Percentiles rank a stretch among this genome's conserved stretches.
Conservation (phyloP, 1,140 invertebrate genomes). For the Marisa cornuarietis region DNA sequence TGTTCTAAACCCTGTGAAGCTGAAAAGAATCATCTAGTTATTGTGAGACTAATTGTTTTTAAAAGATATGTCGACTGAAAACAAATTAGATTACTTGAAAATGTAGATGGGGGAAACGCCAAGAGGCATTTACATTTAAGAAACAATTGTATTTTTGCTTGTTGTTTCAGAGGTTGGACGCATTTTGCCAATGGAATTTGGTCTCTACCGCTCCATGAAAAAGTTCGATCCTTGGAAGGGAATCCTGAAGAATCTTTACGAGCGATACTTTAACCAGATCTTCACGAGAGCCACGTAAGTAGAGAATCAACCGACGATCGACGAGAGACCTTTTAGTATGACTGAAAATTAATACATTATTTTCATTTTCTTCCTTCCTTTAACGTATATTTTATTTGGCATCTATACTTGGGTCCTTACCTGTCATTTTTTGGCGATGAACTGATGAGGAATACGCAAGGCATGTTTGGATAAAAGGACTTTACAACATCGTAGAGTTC, state of each 20-base stretch:
- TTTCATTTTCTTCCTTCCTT: too few species aligned
- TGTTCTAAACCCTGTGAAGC: too few species aligned
- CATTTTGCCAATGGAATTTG: conserved; percentile 46
- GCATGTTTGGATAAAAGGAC: too few species aligned
- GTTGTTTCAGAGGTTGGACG: conserved; percentile 46
- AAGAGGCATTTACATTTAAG: background rate
- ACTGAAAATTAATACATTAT: too few species aligned
- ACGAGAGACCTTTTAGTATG: too few species aligned
- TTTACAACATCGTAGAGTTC: too few species aligned
- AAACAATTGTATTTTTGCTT: conserved; percentile 21
- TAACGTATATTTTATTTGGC: too few species aligned
- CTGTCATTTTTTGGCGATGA: too few species aligned
- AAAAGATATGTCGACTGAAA: background rate
- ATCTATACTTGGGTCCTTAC: too few species aligned
- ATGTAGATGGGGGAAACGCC: background rate
- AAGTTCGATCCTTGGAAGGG: conserved; percentile 47
- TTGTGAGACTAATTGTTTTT: too few species aligned
- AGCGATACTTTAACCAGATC: conserved; percentile 48
- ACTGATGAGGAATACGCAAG: too few species aligned
- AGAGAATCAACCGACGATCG: background rate
- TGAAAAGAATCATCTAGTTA: too few species aligned
- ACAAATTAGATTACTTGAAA: background rate
- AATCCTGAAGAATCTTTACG: conserved; percentile 52
- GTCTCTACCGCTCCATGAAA: conserved; percentile 42
- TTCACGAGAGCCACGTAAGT: conserved; percentile 52